Conservation (phyloP, 1,140 invertebrate genomes). For the Caligus rogercresseyi region DNA sequence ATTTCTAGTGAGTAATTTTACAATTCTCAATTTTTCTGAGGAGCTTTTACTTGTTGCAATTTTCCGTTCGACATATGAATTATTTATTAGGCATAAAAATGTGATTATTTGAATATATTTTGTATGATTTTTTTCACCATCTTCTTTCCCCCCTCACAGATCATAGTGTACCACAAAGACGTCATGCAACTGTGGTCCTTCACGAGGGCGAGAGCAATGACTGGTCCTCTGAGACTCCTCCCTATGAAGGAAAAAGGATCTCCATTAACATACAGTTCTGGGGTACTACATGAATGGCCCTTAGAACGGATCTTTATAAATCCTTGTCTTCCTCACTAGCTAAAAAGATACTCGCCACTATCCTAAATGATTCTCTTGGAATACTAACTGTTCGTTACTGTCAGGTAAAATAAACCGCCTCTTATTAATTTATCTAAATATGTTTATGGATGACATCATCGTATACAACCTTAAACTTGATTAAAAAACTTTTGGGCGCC, state of each 20-base stretch:
- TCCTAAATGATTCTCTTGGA: not conserved
- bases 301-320: constrained; percentile 8
- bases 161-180: not conserved
- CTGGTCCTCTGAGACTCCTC: not conserved
- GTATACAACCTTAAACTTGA: no score
- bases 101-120: no score
- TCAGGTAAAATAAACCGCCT: not conserved
- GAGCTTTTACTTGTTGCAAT: no score
- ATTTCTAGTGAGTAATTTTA: no score
- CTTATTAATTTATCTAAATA: not conserved
- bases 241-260: constrained; percentile 7
- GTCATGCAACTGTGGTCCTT: not conserved
- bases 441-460: not conserved
- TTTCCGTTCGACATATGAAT: no score
- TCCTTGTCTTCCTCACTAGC: not conserved
- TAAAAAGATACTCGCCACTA: not conserved
- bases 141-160: not conserved
- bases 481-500: no score
- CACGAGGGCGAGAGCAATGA: constrained; percentile 13
- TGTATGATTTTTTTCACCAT: no score
- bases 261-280: constrained; percentile 12
- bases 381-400: constrained; percentile 8
- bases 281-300: not conserved
- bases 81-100: no score
- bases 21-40: no score